Conservation (phyloP, 2,113 vertebrate species). For the Genyomyrus donnyi region DNA sequence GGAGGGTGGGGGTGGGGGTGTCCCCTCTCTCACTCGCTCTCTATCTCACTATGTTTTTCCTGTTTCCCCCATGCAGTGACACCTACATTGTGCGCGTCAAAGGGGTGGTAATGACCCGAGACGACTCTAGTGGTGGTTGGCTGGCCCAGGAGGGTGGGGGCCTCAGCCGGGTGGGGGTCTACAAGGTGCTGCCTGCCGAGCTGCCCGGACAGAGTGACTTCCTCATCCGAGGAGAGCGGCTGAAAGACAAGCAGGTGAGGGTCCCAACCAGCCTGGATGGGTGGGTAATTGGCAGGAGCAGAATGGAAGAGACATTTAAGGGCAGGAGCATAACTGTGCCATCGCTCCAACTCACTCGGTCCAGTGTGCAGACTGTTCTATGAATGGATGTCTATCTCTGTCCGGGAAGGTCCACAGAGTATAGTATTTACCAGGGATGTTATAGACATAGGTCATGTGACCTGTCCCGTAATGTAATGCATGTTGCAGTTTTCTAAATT, state of each 20-base stretch:
- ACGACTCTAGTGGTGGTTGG: slow-evolving; percentile 99
- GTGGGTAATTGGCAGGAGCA: too few relatives aligned
- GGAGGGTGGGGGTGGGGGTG: background rate
- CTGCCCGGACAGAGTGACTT: slow-evolving; percentile 77
- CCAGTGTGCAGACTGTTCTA: background rate
- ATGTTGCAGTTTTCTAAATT: background rate
- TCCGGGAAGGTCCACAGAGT: background rate
- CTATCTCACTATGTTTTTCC: slow-evolving; percentile 24
- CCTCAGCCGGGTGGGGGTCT: slow-evolving; percentile 93
- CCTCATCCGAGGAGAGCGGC: slow-evolving; percentile 92
- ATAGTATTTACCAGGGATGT: background rate
- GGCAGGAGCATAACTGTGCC: background rate
- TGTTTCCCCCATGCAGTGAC: slow-evolving; percentile 72
- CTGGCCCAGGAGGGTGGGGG: slow-evolving; percentile 94
- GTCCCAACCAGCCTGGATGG: background rate
- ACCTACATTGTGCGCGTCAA: slow-evolving; percentile 99
- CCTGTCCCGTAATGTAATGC: background rate
- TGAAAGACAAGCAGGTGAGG: slow-evolving; percentile 92
- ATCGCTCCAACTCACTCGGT: background rate
- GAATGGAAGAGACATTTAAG: background rate
- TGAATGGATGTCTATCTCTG: background rate
- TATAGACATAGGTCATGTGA: background rate
- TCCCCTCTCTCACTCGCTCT: background rate
- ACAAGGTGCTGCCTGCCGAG: slow-evolving; percentile 83
- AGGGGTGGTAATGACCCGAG: slow-evolving; percentile 99